phyloP scores from a whole-genome alignment of 2,113 vertebrate genomes.

The Prunella himalayana region DNA sequence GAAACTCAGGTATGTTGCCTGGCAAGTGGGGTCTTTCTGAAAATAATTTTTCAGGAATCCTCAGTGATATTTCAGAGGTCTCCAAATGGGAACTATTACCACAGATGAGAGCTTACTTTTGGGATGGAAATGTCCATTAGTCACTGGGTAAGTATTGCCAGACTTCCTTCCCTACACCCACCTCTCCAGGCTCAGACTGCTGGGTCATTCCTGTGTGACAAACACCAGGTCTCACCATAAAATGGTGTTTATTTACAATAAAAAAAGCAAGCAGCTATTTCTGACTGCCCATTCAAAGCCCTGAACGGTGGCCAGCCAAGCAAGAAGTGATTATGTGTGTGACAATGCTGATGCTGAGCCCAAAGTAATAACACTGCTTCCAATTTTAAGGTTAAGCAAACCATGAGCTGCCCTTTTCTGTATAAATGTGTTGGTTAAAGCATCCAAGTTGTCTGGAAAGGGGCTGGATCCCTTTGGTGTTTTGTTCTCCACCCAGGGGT shows the following conservation, averaged over 20 bases:
- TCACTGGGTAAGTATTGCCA: background rate
- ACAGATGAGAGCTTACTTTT: background rate
- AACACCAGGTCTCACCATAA: background rate
- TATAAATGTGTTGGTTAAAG: background rate
- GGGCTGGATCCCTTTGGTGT: background rate
- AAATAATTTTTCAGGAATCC: background rate
- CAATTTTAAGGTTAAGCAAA: constrained; percentile 27
- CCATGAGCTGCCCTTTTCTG: background rate
- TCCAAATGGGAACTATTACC: background rate
- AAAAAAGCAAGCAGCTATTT: background rate
- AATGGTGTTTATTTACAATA: background rate
- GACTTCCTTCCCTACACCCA: background rate
- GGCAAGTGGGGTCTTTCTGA: background rate
- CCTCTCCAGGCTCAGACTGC: background rate
- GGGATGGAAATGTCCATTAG: background rate
- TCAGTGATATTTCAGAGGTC: background rate
- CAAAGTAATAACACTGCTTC: background rate
- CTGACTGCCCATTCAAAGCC: background rate
- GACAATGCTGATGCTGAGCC: background rate
- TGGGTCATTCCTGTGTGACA: background rate
- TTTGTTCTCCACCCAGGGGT: background rate
- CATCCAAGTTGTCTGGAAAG: background rate
- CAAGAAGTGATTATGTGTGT: background rate
- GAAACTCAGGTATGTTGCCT: background rate
- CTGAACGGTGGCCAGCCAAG: background rate